phyloP scores from a whole-genome alignment of 2,113 vertebrate species.

The Crotalus viridis region DNA sequence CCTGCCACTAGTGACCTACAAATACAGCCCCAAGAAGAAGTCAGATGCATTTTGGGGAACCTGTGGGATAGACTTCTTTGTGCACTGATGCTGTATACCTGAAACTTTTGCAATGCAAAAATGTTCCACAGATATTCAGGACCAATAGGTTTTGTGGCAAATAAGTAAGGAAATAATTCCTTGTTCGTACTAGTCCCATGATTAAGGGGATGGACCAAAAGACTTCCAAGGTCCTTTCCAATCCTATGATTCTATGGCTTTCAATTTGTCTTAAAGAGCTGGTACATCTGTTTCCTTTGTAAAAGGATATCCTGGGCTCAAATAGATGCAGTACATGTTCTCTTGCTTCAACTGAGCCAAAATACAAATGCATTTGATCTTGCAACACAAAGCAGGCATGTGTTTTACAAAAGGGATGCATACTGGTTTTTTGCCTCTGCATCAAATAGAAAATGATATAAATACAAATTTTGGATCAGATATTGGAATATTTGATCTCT shows the following conservation, averaged over 20 bases:
- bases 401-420: background rate
- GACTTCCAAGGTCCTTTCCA: background rate
- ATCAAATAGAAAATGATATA: no score
- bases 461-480: background rate
- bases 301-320: background rate
- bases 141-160: background rate
- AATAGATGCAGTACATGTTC: background rate
- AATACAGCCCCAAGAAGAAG: background rate
- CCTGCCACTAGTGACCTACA: background rate
- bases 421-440: background rate
- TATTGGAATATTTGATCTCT: background rate
- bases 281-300: background rate
- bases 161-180: background rate
- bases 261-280: background rate
- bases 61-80: background rate
- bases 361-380: background rate
- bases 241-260: background rate
- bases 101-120: background rate
- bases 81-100: background rate
- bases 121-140: background rate
- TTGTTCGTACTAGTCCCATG: background rate
- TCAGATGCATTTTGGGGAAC: background rate
- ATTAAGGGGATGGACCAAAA: background rate
- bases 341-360: background rate
- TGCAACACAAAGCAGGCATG: background rate